phyloP scores from a whole-genome alignment of 2,797 vertebrate genomes.

The Mycteria americana region DNA sequence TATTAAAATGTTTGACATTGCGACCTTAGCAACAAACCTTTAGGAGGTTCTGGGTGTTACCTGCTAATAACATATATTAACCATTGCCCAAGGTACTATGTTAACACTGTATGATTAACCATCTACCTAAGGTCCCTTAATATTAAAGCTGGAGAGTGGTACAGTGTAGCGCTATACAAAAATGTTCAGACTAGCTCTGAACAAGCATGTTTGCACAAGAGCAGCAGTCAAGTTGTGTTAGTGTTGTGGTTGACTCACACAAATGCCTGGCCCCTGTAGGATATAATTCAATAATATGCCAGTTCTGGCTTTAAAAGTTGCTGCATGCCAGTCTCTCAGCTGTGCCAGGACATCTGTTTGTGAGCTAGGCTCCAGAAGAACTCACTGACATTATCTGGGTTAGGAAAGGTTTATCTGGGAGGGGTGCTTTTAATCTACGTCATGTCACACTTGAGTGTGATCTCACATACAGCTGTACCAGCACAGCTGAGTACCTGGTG shows the following conservation, averaged over 20 bases:
- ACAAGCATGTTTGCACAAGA: background rate
- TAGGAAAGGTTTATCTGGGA: conserved; percentile 52
- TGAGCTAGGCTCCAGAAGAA: conserved; percentile 35
- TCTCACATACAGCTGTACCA: conserved; percentile 61
- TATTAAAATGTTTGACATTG: background rate
- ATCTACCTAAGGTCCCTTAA: background rate
- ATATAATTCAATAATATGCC: conserved; percentile 37
- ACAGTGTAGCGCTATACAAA: background rate
- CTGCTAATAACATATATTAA: background rate
- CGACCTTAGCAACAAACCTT: background rate
- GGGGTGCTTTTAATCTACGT: background rate
- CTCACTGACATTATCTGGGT: conserved; percentile 34
- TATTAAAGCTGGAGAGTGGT: background rate
- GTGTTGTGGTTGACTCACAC: conserved; percentile 26
- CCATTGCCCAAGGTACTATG: background rate
- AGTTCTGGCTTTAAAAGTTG: conserved; percentile 24
- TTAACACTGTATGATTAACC: background rate
- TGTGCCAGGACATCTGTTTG: conserved; percentile 62
- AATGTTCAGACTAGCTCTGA: background rate
- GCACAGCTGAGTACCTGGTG: conserved; percentile 33
- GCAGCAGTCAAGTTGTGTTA: conserved; percentile 1
- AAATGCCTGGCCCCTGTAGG: conserved; percentile 2
- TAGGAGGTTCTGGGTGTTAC: background rate
- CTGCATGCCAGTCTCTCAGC: conserved; percentile 18
- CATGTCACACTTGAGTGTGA: conserved; percentile 35